A percentile compares a stretch with the other conserved stretches of the same genome.
phyloP scores from a whole-genome alignment of 2,888 invertebrate genomes.

The Hydrotaea cyrtoneurina region DNA sequence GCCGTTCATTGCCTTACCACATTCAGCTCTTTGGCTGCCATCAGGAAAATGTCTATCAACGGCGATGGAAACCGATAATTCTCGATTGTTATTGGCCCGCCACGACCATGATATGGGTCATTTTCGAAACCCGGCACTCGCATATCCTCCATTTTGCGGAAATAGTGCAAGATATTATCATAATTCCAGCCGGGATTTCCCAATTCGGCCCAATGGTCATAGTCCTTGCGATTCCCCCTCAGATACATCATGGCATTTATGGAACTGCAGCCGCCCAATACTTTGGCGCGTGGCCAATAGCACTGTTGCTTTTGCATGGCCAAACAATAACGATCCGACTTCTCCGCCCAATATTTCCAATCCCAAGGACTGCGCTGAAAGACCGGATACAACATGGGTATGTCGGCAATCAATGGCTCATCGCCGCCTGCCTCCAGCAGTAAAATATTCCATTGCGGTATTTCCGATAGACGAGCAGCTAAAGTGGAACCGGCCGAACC shows the following conservation, averaged over 20 bases:
- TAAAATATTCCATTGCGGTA: conserved; percentile 86
- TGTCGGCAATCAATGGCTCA: conserved; percentile 86
- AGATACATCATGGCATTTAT: conserved; percentile 95
- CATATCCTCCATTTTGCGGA: conserved; percentile 90
- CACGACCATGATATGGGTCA: conserved; percentile 85
- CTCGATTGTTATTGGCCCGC: conserved; percentile 89
- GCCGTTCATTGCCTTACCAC: conserved; percentile 54
- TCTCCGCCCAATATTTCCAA: conserved; percentile 91
- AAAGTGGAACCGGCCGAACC: conserved; percentile 91
- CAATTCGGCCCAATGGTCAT: conserved; percentile 90
- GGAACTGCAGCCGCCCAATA: conserved; percentile 90
- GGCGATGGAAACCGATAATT: conserved; percentile 87
- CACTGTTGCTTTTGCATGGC: conserved; percentile 85
- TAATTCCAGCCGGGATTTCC: conserved; percentile 92
- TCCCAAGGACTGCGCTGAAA: conserved; percentile 89
- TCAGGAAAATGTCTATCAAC: conserved; percentile 85
- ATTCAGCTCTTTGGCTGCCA: conserved; percentile 87
- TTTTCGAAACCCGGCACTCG: conserved; percentile 82
- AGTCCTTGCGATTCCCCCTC: conserved; percentile 91
- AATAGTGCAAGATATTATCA: conserved; percentile 87
- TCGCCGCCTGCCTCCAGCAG: conserved; percentile 91
- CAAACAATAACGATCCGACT: conserved; percentile 86
- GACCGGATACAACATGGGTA: conserved; percentile 87
- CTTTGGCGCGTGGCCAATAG: conserved; percentile 90
- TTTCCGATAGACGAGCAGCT: conserved; percentile 89